Conservation (phyloP, 2,888 invertebrate genomes). For the Anagyrus pseudococci region DNA sequence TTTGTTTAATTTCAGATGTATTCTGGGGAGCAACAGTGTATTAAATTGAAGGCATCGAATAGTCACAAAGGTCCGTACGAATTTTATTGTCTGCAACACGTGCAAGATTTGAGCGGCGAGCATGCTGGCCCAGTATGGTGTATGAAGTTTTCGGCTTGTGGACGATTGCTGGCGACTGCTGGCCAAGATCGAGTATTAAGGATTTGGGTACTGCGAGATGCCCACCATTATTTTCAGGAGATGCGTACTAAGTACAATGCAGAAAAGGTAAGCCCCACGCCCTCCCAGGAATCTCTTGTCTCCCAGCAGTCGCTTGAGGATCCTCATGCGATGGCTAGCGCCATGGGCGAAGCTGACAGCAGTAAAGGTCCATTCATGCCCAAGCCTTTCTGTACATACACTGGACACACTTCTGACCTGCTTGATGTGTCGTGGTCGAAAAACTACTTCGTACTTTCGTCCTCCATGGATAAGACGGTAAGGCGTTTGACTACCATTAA, state of each 20-base stretch:
- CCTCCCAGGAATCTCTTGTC: constrained; percentile 89
- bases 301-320: constrained; percentile 76
- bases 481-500: too few relatives aligned
- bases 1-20: constrained; percentile 60
- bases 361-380: constrained; percentile 79
- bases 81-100: constrained; percentile 88
- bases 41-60: constrained; percentile 92
- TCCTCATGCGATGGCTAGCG: constrained; percentile 65
- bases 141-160: constrained; percentile 97
- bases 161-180: constrained; percentile 92
- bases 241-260: constrained; percentile 95
- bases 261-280: constrained; percentile 90
- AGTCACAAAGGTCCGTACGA: constrained; percentile 98
- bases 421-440: constrained; percentile 99
- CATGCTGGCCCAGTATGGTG: constrained; percentile 98
- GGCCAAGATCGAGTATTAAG: constrained; percentile 94
- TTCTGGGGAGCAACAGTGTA: constrained; percentile 76
- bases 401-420: constrained; percentile 95
- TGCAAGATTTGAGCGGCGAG: constrained; percentile 84
- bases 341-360: constrained; percentile 67
- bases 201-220: constrained; percentile 93
- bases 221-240: constrained; percentile 91
- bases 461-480: constrained; percentile 98
- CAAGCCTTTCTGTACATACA: constrained; percentile 89
- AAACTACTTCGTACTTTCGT: constrained; percentile 96